Evolutionary conservation across 2,797 vertebrate species (phyloP), one percentile per base, ranked within the genome.

Genomic region (Crenichthys baileyi): DNA sequence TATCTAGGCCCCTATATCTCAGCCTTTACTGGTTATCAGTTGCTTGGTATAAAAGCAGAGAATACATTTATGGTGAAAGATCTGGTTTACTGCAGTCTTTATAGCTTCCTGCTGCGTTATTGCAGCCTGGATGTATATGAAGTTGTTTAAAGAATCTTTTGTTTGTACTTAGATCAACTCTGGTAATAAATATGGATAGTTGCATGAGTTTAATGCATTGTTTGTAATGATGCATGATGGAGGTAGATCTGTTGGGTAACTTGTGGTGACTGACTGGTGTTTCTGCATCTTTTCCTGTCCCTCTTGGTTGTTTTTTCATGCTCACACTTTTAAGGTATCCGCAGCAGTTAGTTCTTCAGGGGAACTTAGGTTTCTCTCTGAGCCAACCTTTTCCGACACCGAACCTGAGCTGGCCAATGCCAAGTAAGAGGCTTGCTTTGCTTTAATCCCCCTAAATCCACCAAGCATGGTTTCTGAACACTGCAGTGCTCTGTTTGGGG

Each of bases 331-430:
- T 7, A 88, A 99, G 97, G 93, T 96, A n/a, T 95, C 96, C 77
- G 93, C 95, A 93, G 92, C 87, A 44, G 93, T 95, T 79, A 95
- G 91, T 92, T 96, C 94, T 82, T 95, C 95, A 76, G 95, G 94
- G 82, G 96, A 97, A 67, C 94, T 96, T 78, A 93, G 87, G 90
- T 94, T 94, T 86, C 92, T 96, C 77, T 96, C 95, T 0, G 95
- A 96, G 85, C 89, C 76, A 70, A 83, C 81, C 1, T 85, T 92
- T 8, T 91, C 91, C 4, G 96, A 96, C 91, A 95, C 95, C 12
- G 96, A 97, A 26, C 92, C 91, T 6, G 95, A 96, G 61, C 85
- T 92, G 86, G 83, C 93, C 68, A 22, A 89, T 81, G 85, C 90
- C 89, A 94, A 88, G 97, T 98, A 95, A 96, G 97, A 90, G 83